Evolutionary conservation across 2,797 vertebrate species (phyloP), one percentile per base, ranked within the genome.

Genomic region (Hydrophis major): DNA sequence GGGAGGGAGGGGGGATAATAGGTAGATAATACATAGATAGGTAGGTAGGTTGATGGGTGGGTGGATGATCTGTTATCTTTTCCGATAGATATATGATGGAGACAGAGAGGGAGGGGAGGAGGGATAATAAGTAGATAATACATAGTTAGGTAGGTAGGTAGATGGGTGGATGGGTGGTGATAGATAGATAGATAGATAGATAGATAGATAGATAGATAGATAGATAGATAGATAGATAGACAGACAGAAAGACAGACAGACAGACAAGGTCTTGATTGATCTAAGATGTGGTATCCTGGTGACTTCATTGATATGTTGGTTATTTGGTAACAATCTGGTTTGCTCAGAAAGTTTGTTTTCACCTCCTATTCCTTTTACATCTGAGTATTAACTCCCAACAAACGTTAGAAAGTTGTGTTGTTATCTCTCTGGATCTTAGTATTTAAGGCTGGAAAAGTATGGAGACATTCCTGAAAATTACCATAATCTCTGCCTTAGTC

Each of bases 151-250:
- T 4, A 56, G 56, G 16, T 2, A 56, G 55, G 13, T 13, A 25
- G 22, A 25, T 25, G 2, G 60, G 10, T 3, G 10, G 59, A 61
- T 11, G 7, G 22, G 2, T 37, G 37, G 2, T 37, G 37, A 61
- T 1, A 25, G 59, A 60, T 2, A 60, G 59, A 25, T 0, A 25
- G 59, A 60, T 2, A 60, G 22, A 60, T 2, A 60, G 7, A 60
- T 20, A 59, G 57, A 59, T 4, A 57, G 57, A 20, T 0, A 20
- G 57, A 6, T 0, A 60, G 59, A 8, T 10, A 28, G 25, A 4
- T 1, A 61, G 59, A 7, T 2, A 22, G 59, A 8, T 1, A 60
- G 61, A 0, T 0, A 63, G 10, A 1, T 0, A 63, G 61, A 1
- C 0, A 63, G 27, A 4, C 3, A 66, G 27, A 13, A 0, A 63